Base-by-base conservation (phyloP, 2,113 vertebrate genomes). In the Eidolon helvum region DNA sequence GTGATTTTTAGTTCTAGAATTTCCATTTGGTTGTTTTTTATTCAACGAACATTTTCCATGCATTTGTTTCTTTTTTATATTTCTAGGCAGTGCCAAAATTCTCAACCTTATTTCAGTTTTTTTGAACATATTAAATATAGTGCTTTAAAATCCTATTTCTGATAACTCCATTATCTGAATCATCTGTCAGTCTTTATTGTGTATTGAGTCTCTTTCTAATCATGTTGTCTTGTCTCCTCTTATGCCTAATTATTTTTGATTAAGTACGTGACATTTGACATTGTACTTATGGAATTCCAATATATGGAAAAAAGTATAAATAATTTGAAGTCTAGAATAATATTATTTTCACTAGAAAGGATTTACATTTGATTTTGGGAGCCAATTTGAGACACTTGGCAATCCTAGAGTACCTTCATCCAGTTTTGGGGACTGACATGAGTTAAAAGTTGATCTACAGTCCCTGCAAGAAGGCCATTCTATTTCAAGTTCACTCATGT, bases 51-150 rank as follows among this genome's bases (percentile, higher is more conserved):
- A 55, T 95, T 87, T 92, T 53, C 50, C 24, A 77, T 9, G 30
- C 84, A 59, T 77, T 75, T 87, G n/a, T 43, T 75, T 77, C 61
- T n/a, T 66, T 75, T 59, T 87, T 40, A 28, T n/a, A 68, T 83
- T 88, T 87, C 40, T 68, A 68, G 57, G 79, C 59, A 61, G 16
- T 83, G 77, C 22, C 50, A 68, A 87, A 83, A 68, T 69, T 77
- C n/a, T 93, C 50, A 61, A 24, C 72, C 69, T 84, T 68, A 68
- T 92, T 95, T 72, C 61, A 65, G 63, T 80, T 65, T 95, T 19
- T 57, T 10, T 74, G 19, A 92, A 82, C 45, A 80, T 35, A 43
- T 30, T 83, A 55, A 72, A 91, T 45, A 65, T 6, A 65, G 75
- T 22, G 35, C n/a, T 89, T 68, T 63, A 63, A 53, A 88, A 50